These are phyloP conservation scores for Brachypalpus laphriformis DNA, from an alignment of 2,888 invertebrate species.

Conservation along the genomic window DNA sequence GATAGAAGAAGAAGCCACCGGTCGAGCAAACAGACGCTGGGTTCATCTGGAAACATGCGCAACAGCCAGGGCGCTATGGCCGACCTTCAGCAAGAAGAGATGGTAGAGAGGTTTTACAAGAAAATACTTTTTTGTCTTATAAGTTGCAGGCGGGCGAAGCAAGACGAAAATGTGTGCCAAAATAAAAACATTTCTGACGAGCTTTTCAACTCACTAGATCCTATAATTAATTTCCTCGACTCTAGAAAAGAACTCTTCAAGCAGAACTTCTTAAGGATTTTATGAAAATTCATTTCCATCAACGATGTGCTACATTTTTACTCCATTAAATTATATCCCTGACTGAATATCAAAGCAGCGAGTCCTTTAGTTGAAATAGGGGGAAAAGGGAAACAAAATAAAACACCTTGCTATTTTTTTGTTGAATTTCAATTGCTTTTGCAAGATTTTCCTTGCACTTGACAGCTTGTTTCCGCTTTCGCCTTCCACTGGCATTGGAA, in stretches of 20 bases:
- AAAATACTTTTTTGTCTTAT: too few relatives aligned
- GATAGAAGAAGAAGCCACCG: too few relatives aligned
- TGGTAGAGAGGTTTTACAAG: too few relatives aligned
- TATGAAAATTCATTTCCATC: constrained; percentile 28
- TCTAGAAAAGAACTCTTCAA: background rate
- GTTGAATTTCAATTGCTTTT: background rate
- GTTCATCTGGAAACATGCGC: too few relatives aligned
- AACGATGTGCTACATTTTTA: background rate
- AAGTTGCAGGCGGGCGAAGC: too few relatives aligned
- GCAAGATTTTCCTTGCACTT: constrained; percentile 5
- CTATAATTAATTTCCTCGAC: background rate
- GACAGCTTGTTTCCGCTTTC: constrained; percentile 10
- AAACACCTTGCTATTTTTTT: background rate
- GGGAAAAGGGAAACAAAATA: background rate
- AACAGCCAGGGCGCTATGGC: too few relatives aligned
- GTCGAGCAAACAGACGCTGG: too few relatives aligned
- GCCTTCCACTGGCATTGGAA: background rate
- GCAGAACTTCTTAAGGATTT: background rate
- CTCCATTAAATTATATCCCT: constrained; percentile 33
- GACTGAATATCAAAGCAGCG: constrained; percentile 37
- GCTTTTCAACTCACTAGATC: background rate
- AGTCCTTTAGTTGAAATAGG: constrained; percentile 32
- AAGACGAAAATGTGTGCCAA: too few relatives aligned
- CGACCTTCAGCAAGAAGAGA: too few relatives aligned
- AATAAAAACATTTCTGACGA: too few relatives aligned